Base-by-base conservation (phyloP, 1,140 invertebrate species). In the Papilio glaucus region DNA sequence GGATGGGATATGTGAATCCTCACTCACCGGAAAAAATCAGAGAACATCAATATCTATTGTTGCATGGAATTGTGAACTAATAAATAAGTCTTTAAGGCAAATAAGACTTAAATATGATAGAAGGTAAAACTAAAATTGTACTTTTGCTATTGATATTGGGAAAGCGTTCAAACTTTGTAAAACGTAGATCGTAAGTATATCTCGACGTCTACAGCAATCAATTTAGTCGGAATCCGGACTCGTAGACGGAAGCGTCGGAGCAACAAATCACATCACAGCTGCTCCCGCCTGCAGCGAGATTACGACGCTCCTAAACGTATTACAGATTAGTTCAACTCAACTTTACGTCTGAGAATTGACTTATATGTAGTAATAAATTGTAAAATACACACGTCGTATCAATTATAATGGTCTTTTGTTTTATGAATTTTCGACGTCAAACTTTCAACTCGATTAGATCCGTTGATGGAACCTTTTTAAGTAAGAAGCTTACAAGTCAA, bases 261-360 rank as follows among this genome's bases (percentile, higher is more conserved):
- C 49, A 57, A 57, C 49, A 57, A 57, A 57, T 57, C 49, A 57
- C 49, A 57, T 53, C 49, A 53, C 49, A 53, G 49, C 49, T 53
- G 49, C 18, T 24, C 49, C 49, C 49, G 45, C 7, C 45, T 18
- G 49, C 49, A 53, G 49, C 21, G 49, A 7, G 49, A 53, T 53
- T 21, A 53, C 18, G 49, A 53, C 49, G 49, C 49, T 53, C 49
- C 49, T 53, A 53, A 53, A 53, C 49, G 49, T 24, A 53, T 53
- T 53, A 53, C 49, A 21, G 49, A 53, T 53, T 26, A 53, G 18
- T 53, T 53, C 49, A 53, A 12, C 49, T 53, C 49, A 53, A 53
- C 49, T 53, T 53, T 18, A 53, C 18, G n/a, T 24, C 49, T 53
- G 5, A 53, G 12, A 24, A 24, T 53, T 53, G 49, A 53, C 21